These are phyloP conservation scores for Actinopyga echinites DNA, from an alignment of 53 echinoderm and acorn worm species.

Conservation along the genomic window DNA sequence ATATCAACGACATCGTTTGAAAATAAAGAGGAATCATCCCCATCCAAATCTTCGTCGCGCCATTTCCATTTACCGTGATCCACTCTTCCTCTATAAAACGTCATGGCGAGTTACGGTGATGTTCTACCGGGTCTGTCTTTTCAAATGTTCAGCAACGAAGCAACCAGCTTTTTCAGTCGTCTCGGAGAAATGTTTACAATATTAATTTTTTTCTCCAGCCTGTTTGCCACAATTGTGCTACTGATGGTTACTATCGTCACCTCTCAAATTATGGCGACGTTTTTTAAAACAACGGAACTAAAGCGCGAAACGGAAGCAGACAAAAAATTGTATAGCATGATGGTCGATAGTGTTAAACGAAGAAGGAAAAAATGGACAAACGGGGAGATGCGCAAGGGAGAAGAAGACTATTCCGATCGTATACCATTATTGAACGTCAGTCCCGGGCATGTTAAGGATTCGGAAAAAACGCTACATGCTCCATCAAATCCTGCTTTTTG, in stretches of 20 bases:
- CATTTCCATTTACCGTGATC: not conserved
- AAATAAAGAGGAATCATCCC: not conserved
- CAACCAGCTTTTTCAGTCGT: not conserved
- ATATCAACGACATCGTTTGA: too few species aligned
- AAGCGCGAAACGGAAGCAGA: not conserved
- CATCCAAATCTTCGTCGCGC: not conserved
- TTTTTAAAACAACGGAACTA: not conserved
- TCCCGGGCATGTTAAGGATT: too few species aligned
- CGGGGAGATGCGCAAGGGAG: too few species aligned
- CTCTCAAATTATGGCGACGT: not conserved
- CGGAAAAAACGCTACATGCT: too few species aligned
- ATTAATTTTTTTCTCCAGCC: not conserved
- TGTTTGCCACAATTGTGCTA: not conserved
- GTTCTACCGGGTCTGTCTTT: not conserved
- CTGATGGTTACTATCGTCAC: not conserved
- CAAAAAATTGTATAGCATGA: not conserved
- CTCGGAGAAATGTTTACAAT: not conserved
- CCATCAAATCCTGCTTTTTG: too few species aligned
- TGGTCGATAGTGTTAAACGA: not conserved
- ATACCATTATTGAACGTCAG: too few species aligned
- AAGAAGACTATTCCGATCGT: too few species aligned
- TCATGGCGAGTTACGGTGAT: not conserved
- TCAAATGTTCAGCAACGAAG: not conserved
- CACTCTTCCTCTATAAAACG: not conserved
- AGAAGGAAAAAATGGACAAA: not conserved